Percentiles rank a stretch among this genome's conserved stretches.
These are phyloP conservation scores for Heterodera carotae DNA, from an alignment of 1,140 invertebrate genomes.

Conservation along the genomic window DNA sequence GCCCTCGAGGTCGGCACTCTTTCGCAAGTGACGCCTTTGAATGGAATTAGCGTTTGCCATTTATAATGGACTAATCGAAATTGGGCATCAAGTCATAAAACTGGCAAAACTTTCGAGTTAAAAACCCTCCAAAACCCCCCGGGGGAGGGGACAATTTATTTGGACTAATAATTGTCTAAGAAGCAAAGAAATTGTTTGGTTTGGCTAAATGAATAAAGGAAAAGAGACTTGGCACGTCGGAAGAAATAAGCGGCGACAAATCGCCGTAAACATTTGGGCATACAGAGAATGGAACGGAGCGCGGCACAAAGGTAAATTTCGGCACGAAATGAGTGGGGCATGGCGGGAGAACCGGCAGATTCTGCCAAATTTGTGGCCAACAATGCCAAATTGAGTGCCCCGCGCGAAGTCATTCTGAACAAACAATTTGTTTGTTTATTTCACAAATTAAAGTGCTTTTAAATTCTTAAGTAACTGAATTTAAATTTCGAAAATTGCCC, in stretches of 20 bases:
- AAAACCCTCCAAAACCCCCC: too few relatives aligned
- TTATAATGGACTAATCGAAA: too few relatives aligned
- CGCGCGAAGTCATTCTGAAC: constrained; percentile 23
- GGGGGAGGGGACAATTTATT: not conserved
- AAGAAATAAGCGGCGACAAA: constrained; percentile 56
- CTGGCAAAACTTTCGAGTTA: too few relatives aligned
- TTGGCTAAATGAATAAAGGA: not conserved
- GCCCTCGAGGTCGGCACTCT: constrained; percentile 31
- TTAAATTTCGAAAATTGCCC: not conserved
- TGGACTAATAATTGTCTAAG: not conserved
- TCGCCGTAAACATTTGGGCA: constrained; percentile 48
- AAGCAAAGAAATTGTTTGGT: too few relatives aligned
- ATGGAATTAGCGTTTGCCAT: not conserved
- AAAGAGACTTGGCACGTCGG: constrained; percentile 42
- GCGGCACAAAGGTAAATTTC: constrained; percentile 64
- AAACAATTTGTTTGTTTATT: not conserved
- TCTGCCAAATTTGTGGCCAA: constrained; percentile 62
- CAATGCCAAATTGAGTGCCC: constrained; percentile 58
- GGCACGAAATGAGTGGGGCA: constrained; percentile 54
- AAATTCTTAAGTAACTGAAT: not conserved
- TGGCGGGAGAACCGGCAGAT: constrained; percentile 58
- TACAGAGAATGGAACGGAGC: constrained; percentile 39
- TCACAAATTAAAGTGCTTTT: too few relatives aligned
- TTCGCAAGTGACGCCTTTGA: constrained; percentile 34
- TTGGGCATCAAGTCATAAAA: too few relatives aligned